Evolutionary conservation across 2,113 vertebrate species (phyloP), one percentile per base, ranked within the genome.

Genomic region (Alaudala cheleensis): DNA sequence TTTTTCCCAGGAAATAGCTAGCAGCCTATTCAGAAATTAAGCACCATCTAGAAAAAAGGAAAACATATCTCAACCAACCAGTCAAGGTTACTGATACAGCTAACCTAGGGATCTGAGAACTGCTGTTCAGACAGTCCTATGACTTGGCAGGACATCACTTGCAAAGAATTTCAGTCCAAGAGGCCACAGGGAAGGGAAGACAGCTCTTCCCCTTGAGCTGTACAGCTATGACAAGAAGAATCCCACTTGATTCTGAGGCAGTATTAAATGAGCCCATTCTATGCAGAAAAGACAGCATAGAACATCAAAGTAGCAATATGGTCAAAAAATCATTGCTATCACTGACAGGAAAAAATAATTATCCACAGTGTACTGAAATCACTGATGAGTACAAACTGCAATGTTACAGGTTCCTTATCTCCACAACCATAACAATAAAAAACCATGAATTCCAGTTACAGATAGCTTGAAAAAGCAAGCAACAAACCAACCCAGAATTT

Each of bases 81-180:
- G 80, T 65, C 60, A 91, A 89, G 66, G 77, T 62, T 88, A 83
- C 69, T 39, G 80, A 84, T 54, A 89, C 3, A 86, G 65, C 42
- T 45, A 91, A 81, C 60, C 4, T 26, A 78, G 51, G 42, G 80
- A 94, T 66, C 14, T 39, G 72, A 89, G 66, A 88, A 67, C 44
- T 76, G 74, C 57, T 22, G 57, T 74, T 93, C 92, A 92, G 80
- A 92, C 83, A 90, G 84, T 89, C 92, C 81, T 92, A 66, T 81
- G 92, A 95, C 96, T 96, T 96, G 96, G 95, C 95, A 94, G 84
- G 73, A 90, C 92, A 96, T 53, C 44, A 74, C 40, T 94, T 89
- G 31, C 34, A 87, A 91, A 49, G 96, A 93, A 94, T 91, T 89
- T 72, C 61, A 93, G 90, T 47, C 73, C 60, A 87, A 91, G 93